Evolutionary conservation across 2,888 invertebrate genomes (phyloP).

Genomic region (Eilema caniola): DNA sequence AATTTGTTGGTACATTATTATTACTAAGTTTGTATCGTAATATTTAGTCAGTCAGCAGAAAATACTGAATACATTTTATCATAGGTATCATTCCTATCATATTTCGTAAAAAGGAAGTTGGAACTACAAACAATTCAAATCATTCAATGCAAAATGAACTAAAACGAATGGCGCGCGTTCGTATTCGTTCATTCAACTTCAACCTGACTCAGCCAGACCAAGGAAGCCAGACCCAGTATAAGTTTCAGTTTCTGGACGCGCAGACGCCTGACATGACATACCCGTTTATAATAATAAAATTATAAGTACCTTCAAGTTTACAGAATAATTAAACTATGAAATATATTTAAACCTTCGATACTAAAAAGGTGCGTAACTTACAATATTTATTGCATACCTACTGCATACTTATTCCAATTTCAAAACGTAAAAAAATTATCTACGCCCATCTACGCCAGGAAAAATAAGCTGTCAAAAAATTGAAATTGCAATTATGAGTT

Average conservation of each 20-base stretch:
- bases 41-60: no score
- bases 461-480: slow-evolving; percentile 17
- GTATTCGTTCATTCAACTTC: neutral
- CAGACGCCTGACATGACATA: neutral
- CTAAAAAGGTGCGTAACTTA: neutral
- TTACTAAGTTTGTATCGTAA: neutral
- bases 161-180: neutral
- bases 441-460: slow-evolving; percentile 2
- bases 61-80: neutral
- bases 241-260: neutral
- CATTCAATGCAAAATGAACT: neutral
- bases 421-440: slow-evolving; percentile 15
- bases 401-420: neutral
- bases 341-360: neutral
- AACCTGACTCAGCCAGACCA: neutral
- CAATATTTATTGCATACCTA: neutral
- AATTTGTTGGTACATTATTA: no score
- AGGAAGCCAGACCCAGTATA: no score
- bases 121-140: neutral
- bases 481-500: slow-evolving; percentile 7
- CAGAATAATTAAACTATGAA: neutral
- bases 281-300: neutral
- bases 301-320: neutral
- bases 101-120: neutral
- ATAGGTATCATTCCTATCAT: no score